phyloP scores from a whole-genome alignment of 2,797 vertebrate species.

The Poeciliopsis presidionis region DNA sequence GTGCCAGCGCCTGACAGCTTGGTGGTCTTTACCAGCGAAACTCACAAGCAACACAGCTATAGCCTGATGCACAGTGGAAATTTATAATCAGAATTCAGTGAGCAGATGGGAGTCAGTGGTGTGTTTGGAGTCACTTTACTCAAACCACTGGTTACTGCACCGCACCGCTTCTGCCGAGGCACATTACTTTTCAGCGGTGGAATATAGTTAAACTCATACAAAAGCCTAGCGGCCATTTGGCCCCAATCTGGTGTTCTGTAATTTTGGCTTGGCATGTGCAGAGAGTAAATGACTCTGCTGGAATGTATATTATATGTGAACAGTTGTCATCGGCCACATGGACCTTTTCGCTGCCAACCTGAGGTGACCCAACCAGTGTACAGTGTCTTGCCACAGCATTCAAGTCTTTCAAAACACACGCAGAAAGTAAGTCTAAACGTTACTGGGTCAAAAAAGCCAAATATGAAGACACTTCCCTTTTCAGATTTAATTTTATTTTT shows the following conservation, averaged over 20 bases:
- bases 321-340: constrained; percentile 37
- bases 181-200: constrained; percentile 40
- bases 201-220: constrained; percentile 61
- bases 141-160: constrained; percentile 48
- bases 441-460: neutral
- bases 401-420: neutral
- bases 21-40: constrained; percentile 65
- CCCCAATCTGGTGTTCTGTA: constrained; percentile 45
- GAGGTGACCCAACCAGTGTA: neutral
- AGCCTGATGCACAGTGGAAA: constrained; percentile 71
- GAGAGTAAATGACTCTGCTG: constrained; percentile 36
- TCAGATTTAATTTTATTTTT: neutral
- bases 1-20: constrained; percentile 66
- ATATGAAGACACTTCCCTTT: neutral
- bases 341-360: constrained; percentile 14
- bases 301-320: constrained; percentile 40
- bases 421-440: neutral
- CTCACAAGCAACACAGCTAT: constrained; percentile 43
- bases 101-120: constrained; percentile 73
- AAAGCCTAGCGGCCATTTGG: constrained; percentile 58
- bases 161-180: constrained; percentile 47
- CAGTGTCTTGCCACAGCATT: neutral
- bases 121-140: constrained; percentile 59
- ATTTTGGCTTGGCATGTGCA: constrained; percentile 41
- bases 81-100: constrained; percentile 67